Evolutionary conservation across 2,797 vertebrate genomes (phyloP).

Genomic region (Aselliscus stoliczkanus): DNA sequence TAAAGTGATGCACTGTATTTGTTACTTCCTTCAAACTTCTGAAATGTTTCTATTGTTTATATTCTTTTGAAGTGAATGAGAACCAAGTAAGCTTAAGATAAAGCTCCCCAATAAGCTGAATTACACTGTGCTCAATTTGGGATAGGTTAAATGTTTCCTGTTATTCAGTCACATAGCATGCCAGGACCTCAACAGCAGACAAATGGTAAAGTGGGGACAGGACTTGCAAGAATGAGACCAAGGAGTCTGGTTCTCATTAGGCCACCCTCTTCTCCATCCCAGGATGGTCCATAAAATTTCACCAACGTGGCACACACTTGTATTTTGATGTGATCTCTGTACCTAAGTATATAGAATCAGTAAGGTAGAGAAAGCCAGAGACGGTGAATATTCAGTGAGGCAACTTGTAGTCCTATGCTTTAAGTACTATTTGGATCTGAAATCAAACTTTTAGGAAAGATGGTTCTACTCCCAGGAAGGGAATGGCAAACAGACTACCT

Average conservation of each 20-base stretch:
- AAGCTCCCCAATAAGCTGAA: not conserved
- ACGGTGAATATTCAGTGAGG: not conserved
- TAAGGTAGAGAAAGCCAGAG: not conserved
- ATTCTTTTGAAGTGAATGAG: not conserved
- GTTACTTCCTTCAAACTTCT: not conserved
- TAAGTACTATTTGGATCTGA: not conserved
- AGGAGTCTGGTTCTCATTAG: not conserved
- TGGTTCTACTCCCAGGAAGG: not conserved
- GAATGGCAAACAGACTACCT: not conserved
- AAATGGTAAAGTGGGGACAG: not conserved
- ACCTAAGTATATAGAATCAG: not conserved
- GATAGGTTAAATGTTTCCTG: not conserved
- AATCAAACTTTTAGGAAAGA: not conserved
- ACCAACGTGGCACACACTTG: not conserved
- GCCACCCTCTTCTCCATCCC: not conserved
- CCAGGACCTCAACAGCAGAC: not conserved
- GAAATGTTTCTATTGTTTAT: not conserved
- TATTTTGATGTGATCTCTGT: not conserved
- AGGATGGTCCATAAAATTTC: not conserved
- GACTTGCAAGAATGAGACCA: not conserved
- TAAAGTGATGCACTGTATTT: not conserved
- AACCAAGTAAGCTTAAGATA: not conserved
- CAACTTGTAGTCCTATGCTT: not conserved
- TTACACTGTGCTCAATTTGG: not conserved
- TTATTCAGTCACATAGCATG: not conserved